Conservation (phyloP, 1,140 invertebrate genomes). For the Aradophagus sp. region DNA sequence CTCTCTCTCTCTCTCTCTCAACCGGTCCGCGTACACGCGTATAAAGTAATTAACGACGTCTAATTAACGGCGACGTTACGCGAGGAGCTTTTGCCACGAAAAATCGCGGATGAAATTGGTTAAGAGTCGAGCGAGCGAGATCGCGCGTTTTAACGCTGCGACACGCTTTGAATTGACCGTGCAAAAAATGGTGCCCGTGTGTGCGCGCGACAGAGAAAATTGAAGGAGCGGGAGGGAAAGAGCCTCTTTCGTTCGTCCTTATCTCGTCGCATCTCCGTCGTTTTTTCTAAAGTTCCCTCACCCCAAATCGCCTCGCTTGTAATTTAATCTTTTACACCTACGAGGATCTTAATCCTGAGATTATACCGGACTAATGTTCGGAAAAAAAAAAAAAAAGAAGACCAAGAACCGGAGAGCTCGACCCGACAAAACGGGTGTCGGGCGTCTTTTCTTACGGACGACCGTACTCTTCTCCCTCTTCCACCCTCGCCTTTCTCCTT, state of each 20-base stretch:
- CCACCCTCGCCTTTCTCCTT: constrained; percentile 6
- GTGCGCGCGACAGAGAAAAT: constrained; percentile 42
- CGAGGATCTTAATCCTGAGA: constrained; percentile 66
- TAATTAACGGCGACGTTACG: constrained; percentile 43
- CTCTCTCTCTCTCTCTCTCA: neutral
- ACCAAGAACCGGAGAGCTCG: constrained; percentile 28
- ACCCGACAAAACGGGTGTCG: constrained; percentile 35
- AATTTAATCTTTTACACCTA: constrained; percentile 68
- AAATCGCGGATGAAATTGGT: constrained; percentile 45
- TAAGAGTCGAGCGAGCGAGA: constrained; percentile 37
- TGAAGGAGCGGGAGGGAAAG: constrained; percentile 18
- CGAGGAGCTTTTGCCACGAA: constrained; percentile 45
- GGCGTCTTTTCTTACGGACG: constrained; percentile 20
- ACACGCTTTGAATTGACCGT: constrained; percentile 34
- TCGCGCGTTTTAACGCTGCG: constrained; percentile 35
- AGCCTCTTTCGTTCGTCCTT: constrained; percentile 66
- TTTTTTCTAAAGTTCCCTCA: constrained; percentile 62
- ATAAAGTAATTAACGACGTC: constrained; percentile 54
- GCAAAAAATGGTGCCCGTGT: constrained; percentile 31
- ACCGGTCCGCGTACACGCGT: constrained; percentile 27
- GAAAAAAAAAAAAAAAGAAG: too few relatives aligned
- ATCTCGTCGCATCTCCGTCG: constrained; percentile 66
- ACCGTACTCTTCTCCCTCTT: constrained; percentile 8
- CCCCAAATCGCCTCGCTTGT: constrained; percentile 58
- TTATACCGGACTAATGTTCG: constrained; percentile 62